Percentiles rank a stretch among this genome's conserved stretches.
These are phyloP conservation scores for Burhinus oedicnemus DNA, from an alignment of 2,113 vertebrate genomes.

Conservation along the genomic window DNA sequence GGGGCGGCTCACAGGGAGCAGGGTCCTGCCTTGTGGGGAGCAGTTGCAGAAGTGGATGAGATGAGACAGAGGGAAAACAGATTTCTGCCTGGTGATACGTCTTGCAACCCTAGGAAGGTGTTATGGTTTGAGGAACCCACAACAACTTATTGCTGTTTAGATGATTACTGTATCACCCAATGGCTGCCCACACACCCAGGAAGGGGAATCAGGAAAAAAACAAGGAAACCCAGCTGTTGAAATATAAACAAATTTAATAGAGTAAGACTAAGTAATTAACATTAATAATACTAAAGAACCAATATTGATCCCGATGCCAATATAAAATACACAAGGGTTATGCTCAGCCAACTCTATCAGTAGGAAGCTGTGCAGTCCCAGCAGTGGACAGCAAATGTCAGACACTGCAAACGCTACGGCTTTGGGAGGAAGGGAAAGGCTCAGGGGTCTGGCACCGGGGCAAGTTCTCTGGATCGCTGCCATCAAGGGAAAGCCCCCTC, in stretches of 20 bases:
- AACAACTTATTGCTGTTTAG: not conserved
- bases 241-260: not conserved
- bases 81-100: rapidly evolving
- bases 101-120: not conserved
- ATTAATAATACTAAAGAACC: not conserved
- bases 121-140: not conserved
- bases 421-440: not conserved
- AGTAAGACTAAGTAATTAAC: not conserved
- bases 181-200: not conserved
- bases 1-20: not conserved
- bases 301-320: not conserved
- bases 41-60: not conserved
- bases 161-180: not conserved
- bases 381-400: not conserved
- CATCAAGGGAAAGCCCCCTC: not conserved
- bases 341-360: not conserved
- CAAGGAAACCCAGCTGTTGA: not conserved
- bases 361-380: not conserved
- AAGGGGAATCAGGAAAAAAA: not conserved
- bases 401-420: not conserved
- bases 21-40: not conserved
- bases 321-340: not conserved
- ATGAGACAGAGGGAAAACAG: not conserved
- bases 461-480: not conserved
- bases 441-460: not conserved